Conservation (phyloP, 2,113 vertebrate species). For the Nibea coibor region DNA sequence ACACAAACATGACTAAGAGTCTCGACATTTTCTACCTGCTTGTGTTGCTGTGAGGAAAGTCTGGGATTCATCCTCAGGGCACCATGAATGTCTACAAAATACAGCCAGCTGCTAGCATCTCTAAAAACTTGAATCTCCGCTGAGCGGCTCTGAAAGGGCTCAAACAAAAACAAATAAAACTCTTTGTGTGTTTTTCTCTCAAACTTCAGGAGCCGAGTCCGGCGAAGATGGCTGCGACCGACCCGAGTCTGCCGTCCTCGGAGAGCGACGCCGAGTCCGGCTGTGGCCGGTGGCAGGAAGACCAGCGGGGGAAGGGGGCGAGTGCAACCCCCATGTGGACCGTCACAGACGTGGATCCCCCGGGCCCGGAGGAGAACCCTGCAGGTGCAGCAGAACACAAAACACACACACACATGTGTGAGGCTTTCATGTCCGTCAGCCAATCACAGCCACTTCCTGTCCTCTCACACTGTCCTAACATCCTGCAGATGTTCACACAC, state of each 20-base stretch:
- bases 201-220: slow-evolving; percentile 75
- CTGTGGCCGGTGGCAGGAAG: slow-evolving; percentile 64
- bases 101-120: no score
- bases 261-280: slow-evolving; percentile 1
- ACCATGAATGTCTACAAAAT: no score
- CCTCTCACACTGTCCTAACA: slow-evolving; percentile 39
- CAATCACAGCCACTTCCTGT: slow-evolving; percentile 55
- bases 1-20: no score
- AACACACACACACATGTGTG: slow-evolving; percentile 8
- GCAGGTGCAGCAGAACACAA: slow-evolving; percentile 66
- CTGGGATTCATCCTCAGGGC: no score
- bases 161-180: background rate
- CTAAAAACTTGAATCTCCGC: no score
- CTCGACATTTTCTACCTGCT: no score
- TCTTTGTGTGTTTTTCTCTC: background rate
- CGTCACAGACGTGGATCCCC: slow-evolving; percentile 34
- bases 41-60: no score
- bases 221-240: slow-evolving; percentile 76
- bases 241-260: slow-evolving; percentile 21
- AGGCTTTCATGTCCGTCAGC: slow-evolving; percentile 42
- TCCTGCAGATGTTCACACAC: slow-evolving; percentile 66
- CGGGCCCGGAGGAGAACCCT: slow-evolving; percentile 30
- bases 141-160: background rate
- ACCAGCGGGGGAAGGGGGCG: slow-evolving; percentile 32
- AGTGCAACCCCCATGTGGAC: slow-evolving; percentile 59